Evolutionary conservation across 1,140 invertebrate genomes (phyloP), one percentile per base, ranked within the genome.

Genomic region (Scaptomyza montana): DNA sequence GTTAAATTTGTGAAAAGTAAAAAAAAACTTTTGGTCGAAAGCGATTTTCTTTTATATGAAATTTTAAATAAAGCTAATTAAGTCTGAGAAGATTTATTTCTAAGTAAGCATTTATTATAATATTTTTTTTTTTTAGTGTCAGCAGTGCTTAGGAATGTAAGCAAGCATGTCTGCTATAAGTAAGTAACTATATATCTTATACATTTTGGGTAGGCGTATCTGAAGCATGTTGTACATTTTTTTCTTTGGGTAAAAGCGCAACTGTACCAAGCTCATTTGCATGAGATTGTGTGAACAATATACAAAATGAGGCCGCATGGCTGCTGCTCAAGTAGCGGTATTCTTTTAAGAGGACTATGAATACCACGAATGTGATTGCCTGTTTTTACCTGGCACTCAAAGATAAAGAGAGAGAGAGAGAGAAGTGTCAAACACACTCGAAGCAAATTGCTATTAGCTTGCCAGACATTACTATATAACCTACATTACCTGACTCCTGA

Each of bases 211-310:
- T 10, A 39, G 9, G 36, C 36, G 36, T 3, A 72, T 63, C 78
- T 73, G 59, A 36, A 71, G 72, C 76, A 84, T 84, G 79, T 84
- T 50, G 10, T 85, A 64, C 53, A 65, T 72, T 59, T 68, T 46
- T 47, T 36, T 64, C 3, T 8, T 33, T 33, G 30, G 5, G 53
- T 56, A 16, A 28, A 53, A 51, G 21, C 25, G 41, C 57, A 62
- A 63, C 53, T 71, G 78, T 50, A 54, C 43, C 16, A 53, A 62
- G 64, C 76, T 84, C 80, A 84, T 84, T 84, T 84, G 80, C 80
- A 81, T 71, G 56, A 56, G 64, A 79, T 77, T 84, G 77, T 66
- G 76, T 68, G 64, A 76, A 73, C 49, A 70, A 77, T 77, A 77
- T 80, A 60, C 74, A 66, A 68, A 80, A 77, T 72, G 59, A 67